Evolutionary conservation across 2,888 invertebrate genomes (phyloP), one percentile per base, ranked within the genome.

Genomic region (Drosophila dives): DNA sequence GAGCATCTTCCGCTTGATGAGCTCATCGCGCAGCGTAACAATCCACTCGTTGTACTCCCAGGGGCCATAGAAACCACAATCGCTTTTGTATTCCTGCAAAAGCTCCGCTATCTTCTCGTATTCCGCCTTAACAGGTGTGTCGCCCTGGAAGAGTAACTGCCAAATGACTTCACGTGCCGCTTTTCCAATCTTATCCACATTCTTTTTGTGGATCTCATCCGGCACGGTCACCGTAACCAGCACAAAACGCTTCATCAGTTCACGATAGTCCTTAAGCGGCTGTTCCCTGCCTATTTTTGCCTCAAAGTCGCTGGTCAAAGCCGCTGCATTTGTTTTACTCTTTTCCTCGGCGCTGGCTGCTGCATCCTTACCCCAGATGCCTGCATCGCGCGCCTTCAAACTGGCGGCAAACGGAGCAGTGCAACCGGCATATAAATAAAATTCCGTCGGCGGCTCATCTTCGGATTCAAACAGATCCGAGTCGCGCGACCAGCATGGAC

Each of bases 11-110:
- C 87, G 77, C 12, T 82, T 67, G 1, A 93, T 65, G 20, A 93
- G 62, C 53, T 91, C 90, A 36, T 90, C 83, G 32, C 91, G 91
- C 2, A 93, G 78, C 26, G 76, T 80, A 0, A 83, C 78, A 66
- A 93, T 91, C 93, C 93, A 93, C 6, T 87, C 89, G 48, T 92
- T 92, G 59, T 91, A 93, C 0, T 77, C 81, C 64, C 83, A 86
- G 1, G 92, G 91, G 0, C 81, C 85, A 48, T 85, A 80, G 48
- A 85, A 89, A 38, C 86, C 81, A 7, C 91, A 86, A 72, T 92
- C 87, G 15, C 95, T 95, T 32, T 86, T 89, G 48, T 89, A 83
- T 32, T 78, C 81, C 42, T 65, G 59, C 48, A 91, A 48, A 42
- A 91, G 59, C 2, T 87, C 88, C 6, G 88, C 75, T 0, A 83